A percentile compares a stretch with the other conserved stretches of the same genome.
These are phyloP conservation scores for Leucopsar rothschildi DNA, from an alignment of 2,113 vertebrate genomes.

Conservation along the genomic window DNA sequence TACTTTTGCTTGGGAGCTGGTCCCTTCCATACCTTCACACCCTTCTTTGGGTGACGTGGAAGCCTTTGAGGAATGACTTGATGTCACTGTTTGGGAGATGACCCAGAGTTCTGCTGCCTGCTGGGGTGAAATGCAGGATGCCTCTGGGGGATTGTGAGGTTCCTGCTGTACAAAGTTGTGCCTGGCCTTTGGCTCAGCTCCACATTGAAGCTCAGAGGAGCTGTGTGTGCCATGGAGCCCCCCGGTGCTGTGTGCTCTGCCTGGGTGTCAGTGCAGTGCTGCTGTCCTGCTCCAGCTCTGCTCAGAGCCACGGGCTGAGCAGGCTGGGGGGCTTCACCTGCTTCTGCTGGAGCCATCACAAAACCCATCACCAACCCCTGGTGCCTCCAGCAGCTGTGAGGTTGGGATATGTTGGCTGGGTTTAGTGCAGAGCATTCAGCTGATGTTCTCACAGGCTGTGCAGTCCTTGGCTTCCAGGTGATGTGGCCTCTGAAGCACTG, in stretches of 20 bases:
- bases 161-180: neutral
- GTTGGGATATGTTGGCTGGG: neutral
- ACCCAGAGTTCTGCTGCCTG: neutral
- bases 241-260: neutral
- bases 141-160: neutral
- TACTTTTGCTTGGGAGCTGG: neutral
- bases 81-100: rapidly evolving
- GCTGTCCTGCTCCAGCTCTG: neutral
- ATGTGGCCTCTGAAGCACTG: neutral
- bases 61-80: neutral
- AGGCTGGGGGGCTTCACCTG: neutral
- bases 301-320: neutral
- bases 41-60: neutral
- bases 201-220: neutral
- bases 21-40: neutral
- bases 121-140: neutral
- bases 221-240: neutral
- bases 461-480: neutral
- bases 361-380: neutral
- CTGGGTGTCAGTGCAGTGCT: neutral
- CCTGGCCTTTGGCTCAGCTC: neutral
- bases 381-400: neutral
- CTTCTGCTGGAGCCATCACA: neutral
- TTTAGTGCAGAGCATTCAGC: neutral
- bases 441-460: rapidly evolving